phyloP scores from a whole-genome alignment of 2,888 invertebrate species.

The Aleiodes testaceus region DNA sequence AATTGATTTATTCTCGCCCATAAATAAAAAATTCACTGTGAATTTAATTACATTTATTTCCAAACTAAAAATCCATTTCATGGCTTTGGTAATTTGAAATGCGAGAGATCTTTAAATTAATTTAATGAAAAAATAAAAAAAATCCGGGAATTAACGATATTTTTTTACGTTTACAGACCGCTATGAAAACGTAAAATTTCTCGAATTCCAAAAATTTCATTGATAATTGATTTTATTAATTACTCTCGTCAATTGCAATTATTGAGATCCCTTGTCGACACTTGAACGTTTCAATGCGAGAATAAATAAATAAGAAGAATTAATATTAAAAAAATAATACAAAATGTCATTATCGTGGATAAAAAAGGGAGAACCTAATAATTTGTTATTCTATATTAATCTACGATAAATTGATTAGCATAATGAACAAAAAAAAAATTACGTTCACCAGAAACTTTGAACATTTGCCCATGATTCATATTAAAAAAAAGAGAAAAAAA shows the following conservation, averaged over 20 bases:
- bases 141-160: constrained; percentile 51
- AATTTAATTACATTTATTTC: constrained; percentile 20
- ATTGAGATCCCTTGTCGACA: constrained; percentile 49
- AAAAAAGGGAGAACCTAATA: constrained; percentile 2
- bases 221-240: background rate
- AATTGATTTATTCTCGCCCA: constrained; percentile 26
- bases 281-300: constrained; percentile 36
- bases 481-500: constrained; percentile 7
- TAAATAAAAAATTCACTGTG: background rate
- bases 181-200: constrained; percentile 67
- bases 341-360: constrained; percentile 1
- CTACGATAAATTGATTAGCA: constrained; percentile 22
- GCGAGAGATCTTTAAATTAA: constrained; percentile 8
- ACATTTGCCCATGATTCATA: constrained; percentile 4
- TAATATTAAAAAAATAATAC: constrained; percentile 15
- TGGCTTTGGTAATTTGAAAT: constrained; percentile 44
- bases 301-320: constrained; percentile 37
- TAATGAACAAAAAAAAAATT: constrained; percentile 15
- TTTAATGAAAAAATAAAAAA: constrained; percentile 11
- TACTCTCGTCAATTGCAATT: constrained; percentile 34
- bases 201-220: constrained; percentile 42
- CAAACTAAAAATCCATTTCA: constrained; percentile 40
- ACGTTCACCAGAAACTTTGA: background rate
- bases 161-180: constrained; percentile 68
- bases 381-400: constrained; percentile 13